A percentile compares a stretch with the other conserved stretches of the same genome.
Conservation (phyloP, 2,888 invertebrate genomes). For the Drosophila formosana region DNA sequence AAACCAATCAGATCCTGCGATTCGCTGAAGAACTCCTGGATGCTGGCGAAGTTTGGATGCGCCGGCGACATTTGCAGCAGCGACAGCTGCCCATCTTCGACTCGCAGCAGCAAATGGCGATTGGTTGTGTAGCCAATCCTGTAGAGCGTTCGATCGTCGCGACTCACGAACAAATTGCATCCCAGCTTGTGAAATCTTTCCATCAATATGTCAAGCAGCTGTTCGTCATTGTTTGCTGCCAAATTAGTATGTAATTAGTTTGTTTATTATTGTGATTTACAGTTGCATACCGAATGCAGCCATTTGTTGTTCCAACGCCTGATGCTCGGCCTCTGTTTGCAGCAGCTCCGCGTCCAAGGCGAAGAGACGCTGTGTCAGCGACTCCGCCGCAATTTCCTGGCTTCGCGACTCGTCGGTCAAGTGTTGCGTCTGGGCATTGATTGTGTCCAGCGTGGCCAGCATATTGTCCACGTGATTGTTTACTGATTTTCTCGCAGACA, state of each 20-base stretch:
- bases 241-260: not conserved
- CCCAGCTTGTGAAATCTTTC: slow-evolving; percentile 15
- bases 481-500: slow-evolving; percentile 8
- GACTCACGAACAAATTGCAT: slow-evolving; percentile 3
- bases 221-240: not conserved
- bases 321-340: not conserved
- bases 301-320: not conserved
- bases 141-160: slow-evolving; percentile 7
- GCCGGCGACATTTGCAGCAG: slow-evolving; percentile 42
- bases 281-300: slow-evolving; percentile 9
- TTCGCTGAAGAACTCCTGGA: slow-evolving; percentile 29
- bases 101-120: slow-evolving; percentile 4
- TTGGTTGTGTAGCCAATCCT: slow-evolving; percentile 16
- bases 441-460: not conserved
- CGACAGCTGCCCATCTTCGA: not conserved
- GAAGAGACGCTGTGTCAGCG: not conserved
- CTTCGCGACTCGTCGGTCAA: not conserved
- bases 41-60: slow-evolving; percentile 17
- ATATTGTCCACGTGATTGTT: not conserved
- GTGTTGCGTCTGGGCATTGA: not conserved
- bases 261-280: not conserved
- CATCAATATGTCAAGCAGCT: not conserved
- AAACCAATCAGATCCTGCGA: slow-evolving; percentile 54
- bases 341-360: not conserved
- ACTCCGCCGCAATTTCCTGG: not conserved